These are phyloP conservation scores for Spea hammondii DNA, from an alignment of 2,797 vertebrate species.

Conservation along the genomic window DNA sequence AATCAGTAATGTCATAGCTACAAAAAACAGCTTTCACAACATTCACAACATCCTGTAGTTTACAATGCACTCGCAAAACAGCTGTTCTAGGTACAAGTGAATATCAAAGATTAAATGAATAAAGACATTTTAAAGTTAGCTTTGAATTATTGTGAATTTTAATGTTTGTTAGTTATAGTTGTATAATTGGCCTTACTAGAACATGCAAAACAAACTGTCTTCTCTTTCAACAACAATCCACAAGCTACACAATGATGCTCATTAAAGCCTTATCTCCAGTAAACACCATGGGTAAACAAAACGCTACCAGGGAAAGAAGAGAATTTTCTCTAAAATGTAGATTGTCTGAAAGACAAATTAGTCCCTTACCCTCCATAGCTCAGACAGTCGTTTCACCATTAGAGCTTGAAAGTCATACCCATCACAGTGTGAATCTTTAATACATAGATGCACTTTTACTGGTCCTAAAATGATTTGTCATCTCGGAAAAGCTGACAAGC, in stretches of 20 bases:
- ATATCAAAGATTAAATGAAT: no score
- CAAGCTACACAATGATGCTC: background rate
- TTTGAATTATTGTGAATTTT: no score
- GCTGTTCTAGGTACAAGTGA: no score
- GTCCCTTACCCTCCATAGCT: constrained; percentile 22
- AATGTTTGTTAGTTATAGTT: no score
- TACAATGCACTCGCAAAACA: no score
- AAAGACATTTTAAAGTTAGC: no score
- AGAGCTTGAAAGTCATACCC: constrained; percentile 45
- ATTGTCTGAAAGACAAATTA: constrained; percentile 32
- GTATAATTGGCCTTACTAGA: no score
- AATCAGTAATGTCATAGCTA: no score
- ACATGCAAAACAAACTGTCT: no score
- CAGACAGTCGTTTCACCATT: constrained; percentile 6
- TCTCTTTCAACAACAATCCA: constrained; percentile 8
- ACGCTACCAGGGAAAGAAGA: constrained; percentile 1
- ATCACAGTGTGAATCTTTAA: constrained; percentile 35
- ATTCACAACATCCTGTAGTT: no score
- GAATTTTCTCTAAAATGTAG: constrained; percentile 9
- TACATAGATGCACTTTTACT: constrained; percentile 27
- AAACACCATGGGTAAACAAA: constrained; percentile 7
- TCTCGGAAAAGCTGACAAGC: constrained; percentile 27
- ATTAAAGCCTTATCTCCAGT: background rate
- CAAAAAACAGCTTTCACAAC: no score
- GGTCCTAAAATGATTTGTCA: constrained; percentile 7